Conservation (phyloP, 2,113 vertebrate genomes). For the Amblyornis subalaris region DNA sequence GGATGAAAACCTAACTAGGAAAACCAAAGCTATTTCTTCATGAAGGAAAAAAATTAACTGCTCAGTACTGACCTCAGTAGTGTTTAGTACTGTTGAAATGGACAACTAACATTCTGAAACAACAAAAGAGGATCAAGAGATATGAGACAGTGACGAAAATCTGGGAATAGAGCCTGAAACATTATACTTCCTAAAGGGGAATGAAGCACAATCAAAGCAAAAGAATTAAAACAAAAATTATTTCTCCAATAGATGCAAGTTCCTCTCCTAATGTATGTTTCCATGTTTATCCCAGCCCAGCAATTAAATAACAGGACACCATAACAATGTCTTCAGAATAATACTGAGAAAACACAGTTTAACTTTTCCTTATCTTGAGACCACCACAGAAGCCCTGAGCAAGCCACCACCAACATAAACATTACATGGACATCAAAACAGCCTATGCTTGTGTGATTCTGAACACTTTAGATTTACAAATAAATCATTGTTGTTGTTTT, state of each 20-base stretch:
- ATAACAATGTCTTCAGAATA: neutral
- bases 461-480: neutral
- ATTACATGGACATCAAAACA: neutral
- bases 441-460: neutral
- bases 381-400: neutral
- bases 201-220: neutral
- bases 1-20: neutral
- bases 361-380: neutral
- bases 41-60: neutral
- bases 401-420: neutral
- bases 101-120: neutral
- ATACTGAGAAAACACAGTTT: neutral
- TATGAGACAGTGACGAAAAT: neutral
- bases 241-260: neutral
- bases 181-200: neutral
- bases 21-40: neutral
- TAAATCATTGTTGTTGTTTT: slow-evolving; percentile 15
- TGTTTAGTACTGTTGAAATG: neutral
- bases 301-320: neutral
- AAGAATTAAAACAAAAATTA: neutral
- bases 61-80: neutral
- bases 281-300: neutral
- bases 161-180: neutral
- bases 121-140: neutral
- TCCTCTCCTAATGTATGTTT: neutral